A percentile compares a stretch with the other conserved stretches of the same genome.
These are phyloP conservation scores for Varanus salvator DNA, from an alignment of 2,113 vertebrate genomes.

Conservation along the genomic window DNA sequence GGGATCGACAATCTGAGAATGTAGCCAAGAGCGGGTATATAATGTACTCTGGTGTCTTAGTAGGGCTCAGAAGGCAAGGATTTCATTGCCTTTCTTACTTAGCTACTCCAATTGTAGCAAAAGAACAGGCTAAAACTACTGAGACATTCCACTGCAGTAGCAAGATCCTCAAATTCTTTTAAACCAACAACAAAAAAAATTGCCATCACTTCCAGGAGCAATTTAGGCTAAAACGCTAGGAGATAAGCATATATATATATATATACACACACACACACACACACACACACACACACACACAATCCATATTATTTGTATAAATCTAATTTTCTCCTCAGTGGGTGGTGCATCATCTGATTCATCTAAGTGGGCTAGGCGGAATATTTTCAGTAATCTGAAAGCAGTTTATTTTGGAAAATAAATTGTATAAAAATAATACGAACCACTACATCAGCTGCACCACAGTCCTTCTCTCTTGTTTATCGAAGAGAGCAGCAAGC, in stretches of 20 bases:
- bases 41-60: background rate
- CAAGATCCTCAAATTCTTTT: background rate
- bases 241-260: conserved; percentile 63
- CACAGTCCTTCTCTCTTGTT: background rate
- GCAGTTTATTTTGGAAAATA: conserved; percentile 55
- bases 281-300: background rate
- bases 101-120: background rate
- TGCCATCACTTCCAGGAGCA: conserved; percentile 57
- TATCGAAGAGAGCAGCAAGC: background rate
- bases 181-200: conserved; percentile 20
- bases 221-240: conserved; percentile 46
- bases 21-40: background rate
- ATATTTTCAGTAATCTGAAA: conserved; percentile 63
- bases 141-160: background rate
- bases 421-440: conserved; percentile 40
- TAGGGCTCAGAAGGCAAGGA: background rate
- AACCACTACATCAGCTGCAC: conserved; percentile 35
- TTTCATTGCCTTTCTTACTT: background rate
- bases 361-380: conserved; percentile 53
- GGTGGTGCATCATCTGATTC: conserved; percentile 62
- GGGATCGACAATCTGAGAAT: no score
- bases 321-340: conserved; percentile 60
- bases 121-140: background rate
- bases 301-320: conserved; percentile 60
- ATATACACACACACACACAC: no score